phyloP scores from a whole-genome alignment of 2,888 invertebrate species.

The Dasysyrphus albostriatus region DNA sequence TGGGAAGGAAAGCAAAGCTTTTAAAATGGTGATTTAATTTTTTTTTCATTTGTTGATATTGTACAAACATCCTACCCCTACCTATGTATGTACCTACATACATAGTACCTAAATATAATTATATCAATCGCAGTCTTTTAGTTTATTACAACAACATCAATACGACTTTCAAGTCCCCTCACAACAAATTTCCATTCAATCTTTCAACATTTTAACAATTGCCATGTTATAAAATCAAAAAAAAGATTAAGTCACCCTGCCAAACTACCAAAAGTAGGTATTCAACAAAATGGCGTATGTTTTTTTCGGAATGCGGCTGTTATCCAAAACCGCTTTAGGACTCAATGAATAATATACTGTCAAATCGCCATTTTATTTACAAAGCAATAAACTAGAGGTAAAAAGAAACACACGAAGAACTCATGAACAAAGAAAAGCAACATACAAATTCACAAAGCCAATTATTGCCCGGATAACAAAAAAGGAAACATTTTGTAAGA shows the following conservation, averaged over 20 bases:
- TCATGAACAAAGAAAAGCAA: conserved; percentile 20
- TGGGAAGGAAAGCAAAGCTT: too few species aligned
- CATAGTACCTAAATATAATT: too few species aligned
- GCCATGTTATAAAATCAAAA: conserved; percentile 6
- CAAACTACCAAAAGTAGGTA: conserved; percentile 5
- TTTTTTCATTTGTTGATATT: too few species aligned
- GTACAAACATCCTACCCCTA: too few species aligned
- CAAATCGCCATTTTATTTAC: conserved; percentile 71
- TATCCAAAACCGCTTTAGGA: conserved; percentile 15
- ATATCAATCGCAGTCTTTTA: neutral
- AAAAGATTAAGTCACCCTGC: conserved; percentile 22
- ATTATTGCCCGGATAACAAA: conserved; percentile 11
- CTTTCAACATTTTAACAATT: conserved; percentile 19
- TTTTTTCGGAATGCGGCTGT: neutral
- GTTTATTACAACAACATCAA: neutral
- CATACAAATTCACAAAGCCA: conserved; percentile 6
- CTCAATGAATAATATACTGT: conserved; percentile 38
- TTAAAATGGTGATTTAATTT: too few species aligned
- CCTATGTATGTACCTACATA: too few species aligned
- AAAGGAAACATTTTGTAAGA: conserved; percentile 25
- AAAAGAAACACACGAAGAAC: conserved; percentile 1
- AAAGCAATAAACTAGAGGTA: conserved; percentile 33
- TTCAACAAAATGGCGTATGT: conserved; percentile 61
- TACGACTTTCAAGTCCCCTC: neutral
- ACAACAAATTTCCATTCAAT: neutral